Percentiles rank a stretch among this genome's conserved stretches.
These are phyloP conservation scores for Drosophila tanythrix DNA, from an alignment of 2,888 invertebrate species.

Conservation along the genomic window DNA sequence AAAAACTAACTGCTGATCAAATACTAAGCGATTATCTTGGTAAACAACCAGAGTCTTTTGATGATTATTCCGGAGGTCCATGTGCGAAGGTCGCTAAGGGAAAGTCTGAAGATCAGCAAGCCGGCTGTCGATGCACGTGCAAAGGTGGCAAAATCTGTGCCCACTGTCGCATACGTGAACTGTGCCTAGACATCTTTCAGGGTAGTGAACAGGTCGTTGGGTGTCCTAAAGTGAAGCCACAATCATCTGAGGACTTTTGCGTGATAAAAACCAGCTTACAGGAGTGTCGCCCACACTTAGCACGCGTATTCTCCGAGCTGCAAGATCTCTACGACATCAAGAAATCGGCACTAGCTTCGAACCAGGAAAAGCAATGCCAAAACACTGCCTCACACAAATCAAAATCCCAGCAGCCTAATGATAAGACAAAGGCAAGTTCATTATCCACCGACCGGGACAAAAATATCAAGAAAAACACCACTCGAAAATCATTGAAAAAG, in stretches of 20 bases:
- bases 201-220: constrained; percentile 11
- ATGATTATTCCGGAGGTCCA: constrained; percentile 33
- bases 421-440: background rate
- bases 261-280: constrained; percentile 37
- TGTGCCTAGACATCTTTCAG: constrained; percentile 76
- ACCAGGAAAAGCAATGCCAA: constrained; percentile 51
- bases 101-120: background rate
- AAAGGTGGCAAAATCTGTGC: constrained; percentile 76
- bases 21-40: constrained; percentile 75
- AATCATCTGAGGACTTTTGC: constrained; percentile 61
- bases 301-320: constrained; percentile 82
- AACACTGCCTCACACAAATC: background rate
- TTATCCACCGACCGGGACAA: too few species aligned
- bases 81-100: constrained; percentile 21
- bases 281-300: constrained; percentile 78
- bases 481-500: background rate
- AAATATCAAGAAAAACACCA: background rate
- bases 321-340: constrained; percentile 80
- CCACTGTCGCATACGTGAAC: constrained; percentile 79
- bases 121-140: constrained; percentile 74
- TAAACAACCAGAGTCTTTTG: constrained; percentile 19
- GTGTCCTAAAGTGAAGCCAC: constrained; percentile 44
- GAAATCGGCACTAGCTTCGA: constrained; percentile 44
- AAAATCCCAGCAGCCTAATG: background rate
- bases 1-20: constrained; percentile 78